Percentiles rank a stretch among this genome's conserved stretches.
Evolutionary conservation across 2,888 invertebrate genomes (phyloP).

Genomic region (Erebia aethiops): DNA sequence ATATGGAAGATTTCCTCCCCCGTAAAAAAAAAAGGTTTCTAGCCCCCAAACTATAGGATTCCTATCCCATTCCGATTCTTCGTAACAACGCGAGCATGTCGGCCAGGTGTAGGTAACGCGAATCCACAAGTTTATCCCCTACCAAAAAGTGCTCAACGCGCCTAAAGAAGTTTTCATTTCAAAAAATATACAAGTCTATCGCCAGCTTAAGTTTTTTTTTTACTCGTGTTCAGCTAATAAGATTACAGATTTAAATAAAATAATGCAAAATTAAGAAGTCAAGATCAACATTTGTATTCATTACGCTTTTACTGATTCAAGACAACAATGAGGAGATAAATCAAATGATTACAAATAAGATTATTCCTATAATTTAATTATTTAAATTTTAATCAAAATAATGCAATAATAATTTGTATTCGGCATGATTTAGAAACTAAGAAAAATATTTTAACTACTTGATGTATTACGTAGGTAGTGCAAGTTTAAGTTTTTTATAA

Average conservation of each 20-base stretch:
- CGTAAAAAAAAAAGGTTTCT: too few species aligned
- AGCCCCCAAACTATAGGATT: too few species aligned
- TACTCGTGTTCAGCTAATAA: not conserved
- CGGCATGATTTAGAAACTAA: not conserved
- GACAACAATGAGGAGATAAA: not conserved
- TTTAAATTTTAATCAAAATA: slow-evolving; percentile 3
- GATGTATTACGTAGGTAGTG: too few species aligned
- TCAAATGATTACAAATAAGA: not conserved
- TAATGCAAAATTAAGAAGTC: not conserved
- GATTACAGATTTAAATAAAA: not conserved
- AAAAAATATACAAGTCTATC: not conserved
- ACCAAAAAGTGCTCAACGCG: too few species aligned
- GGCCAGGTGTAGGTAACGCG: too few species aligned
- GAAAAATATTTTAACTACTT: too few species aligned
- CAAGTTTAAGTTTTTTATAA: not conserved
- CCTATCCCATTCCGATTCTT: too few species aligned
- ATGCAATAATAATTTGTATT: not conserved
- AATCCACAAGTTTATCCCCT: too few species aligned
- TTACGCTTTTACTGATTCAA: not conserved
- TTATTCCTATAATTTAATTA: not conserved
- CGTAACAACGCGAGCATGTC: too few species aligned
- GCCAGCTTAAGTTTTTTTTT: not conserved
- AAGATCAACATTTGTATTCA: not conserved
- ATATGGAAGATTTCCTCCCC: too few species aligned
- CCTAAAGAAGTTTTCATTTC: too few species aligned